Conservation (phyloP, 2,797 vertebrate species). For the Lates japonicus region DNA sequence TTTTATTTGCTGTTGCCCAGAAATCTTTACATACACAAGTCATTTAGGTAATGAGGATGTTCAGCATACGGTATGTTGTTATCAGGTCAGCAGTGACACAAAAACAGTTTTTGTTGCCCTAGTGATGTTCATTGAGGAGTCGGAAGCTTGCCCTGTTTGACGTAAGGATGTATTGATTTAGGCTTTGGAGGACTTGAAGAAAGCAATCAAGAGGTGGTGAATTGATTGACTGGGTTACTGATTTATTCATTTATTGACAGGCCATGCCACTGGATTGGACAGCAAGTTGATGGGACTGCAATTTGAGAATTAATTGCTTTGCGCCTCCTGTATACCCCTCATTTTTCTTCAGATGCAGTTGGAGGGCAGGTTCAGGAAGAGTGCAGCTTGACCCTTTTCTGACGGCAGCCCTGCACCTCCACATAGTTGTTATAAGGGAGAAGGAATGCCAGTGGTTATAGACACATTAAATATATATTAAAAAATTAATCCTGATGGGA, state of each 20-base stretch:
- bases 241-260: conserved; percentile 59
- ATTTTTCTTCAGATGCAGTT: conserved; percentile 14
- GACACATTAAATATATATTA: neutral
- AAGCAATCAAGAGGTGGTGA: conserved; percentile 65
- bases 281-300: conserved; percentile 60
- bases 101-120: neutral
- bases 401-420: neutral
- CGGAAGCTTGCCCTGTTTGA: conserved; percentile 20
- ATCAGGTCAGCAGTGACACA: neutral
- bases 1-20: neutral
- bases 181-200: conserved; percentile 46
- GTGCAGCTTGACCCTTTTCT: neutral
- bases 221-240: conserved; percentile 56
- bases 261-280: conserved; percentile 44
- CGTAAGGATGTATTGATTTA: conserved; percentile 54
- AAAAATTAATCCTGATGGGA: neutral
- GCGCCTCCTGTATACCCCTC: neutral
- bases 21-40: neutral
- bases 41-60: no score
- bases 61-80: no score
- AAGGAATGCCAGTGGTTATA: neutral
- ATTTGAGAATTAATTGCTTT: conserved; percentile 66
- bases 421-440: neutral
- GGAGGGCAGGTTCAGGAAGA: conserved; percentile 18
- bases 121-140: neutral